Conservation (phyloP, 1,140 invertebrate species). For the Penaeus japonicus region DNA sequence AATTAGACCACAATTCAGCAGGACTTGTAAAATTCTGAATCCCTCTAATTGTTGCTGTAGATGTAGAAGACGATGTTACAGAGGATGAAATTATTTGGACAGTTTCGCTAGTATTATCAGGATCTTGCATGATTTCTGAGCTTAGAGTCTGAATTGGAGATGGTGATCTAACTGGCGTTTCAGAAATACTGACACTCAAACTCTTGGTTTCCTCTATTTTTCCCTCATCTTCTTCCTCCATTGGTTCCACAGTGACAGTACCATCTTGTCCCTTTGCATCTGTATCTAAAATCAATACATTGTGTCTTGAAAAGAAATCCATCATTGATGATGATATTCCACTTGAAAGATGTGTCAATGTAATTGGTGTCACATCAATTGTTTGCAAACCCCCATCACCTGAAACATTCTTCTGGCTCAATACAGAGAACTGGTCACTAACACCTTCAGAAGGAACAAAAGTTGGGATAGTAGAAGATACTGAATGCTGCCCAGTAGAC, state of each 20-base stretch:
- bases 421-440: neutral
- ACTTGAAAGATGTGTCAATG: slow-evolving; percentile 23
- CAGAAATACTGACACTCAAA: too few species aligned
- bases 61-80: neutral
- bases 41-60: neutral
- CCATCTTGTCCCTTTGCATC: neutral
- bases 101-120: neutral
- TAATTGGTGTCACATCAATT: neutral
- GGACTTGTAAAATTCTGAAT: too few species aligned
- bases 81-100: neutral
- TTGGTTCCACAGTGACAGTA: neutral
- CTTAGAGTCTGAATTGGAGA: neutral
- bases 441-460: slow-evolving; percentile 8
- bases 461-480: neutral
- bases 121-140: neutral
- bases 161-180: neutral
- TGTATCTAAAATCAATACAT: slow-evolving; percentile 20
- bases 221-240: neutral
- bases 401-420: neutral
- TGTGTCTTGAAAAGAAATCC: slow-evolving; percentile 32
- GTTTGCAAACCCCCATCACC: neutral
- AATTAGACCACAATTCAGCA: too few species aligned
- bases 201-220: neutral
- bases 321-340: slow-evolving; percentile 40
- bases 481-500: slow-evolving; percentile 2